phyloP scores from a whole-genome alignment of 1,140 invertebrate species.

The Drosophila kepulauana region DNA sequence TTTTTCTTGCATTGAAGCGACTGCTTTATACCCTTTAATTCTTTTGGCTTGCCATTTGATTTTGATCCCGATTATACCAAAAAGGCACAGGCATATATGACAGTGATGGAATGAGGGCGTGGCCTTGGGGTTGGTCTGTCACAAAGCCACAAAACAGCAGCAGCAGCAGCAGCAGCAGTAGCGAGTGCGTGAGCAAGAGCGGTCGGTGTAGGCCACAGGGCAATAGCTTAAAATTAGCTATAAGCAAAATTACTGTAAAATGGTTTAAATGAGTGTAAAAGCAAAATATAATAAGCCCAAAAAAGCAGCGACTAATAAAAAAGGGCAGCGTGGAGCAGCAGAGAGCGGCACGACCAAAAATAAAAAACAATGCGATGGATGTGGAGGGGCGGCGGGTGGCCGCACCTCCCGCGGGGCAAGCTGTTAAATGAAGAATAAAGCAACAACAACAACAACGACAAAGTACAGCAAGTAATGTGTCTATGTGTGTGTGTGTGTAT shows the following conservation, averaged over 20 bases:
- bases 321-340: constrained; percentile 44
- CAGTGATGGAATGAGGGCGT: background rate
- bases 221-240: constrained; percentile 83
- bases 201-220: constrained; percentile 48
- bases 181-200: background rate
- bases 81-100: constrained; percentile 3
- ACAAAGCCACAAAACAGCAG: constrained; percentile 5
- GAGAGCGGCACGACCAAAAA: constrained; percentile 20
- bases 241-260: constrained; percentile 84
- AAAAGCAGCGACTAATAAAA: constrained; percentile 67
- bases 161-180: constrained; percentile 1
- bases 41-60: background rate
- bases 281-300: constrained; percentile 80
- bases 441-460: constrained; percentile 63
- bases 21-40: background rate
- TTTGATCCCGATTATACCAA: background rate
- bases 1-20: background rate
- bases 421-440: constrained; percentile 81
- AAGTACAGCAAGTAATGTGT: constrained; percentile 10
- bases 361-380: constrained; percentile 38
- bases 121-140: constrained; percentile 13
- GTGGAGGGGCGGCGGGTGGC: constrained; percentile 16
- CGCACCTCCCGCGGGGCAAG: constrained; percentile 56
- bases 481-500: constrained; percentile 12
- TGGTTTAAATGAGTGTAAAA: constrained; percentile 83